phyloP scores from a whole-genome alignment of 1,140 invertebrate genomes.

The Parapsyche elsis region DNA sequence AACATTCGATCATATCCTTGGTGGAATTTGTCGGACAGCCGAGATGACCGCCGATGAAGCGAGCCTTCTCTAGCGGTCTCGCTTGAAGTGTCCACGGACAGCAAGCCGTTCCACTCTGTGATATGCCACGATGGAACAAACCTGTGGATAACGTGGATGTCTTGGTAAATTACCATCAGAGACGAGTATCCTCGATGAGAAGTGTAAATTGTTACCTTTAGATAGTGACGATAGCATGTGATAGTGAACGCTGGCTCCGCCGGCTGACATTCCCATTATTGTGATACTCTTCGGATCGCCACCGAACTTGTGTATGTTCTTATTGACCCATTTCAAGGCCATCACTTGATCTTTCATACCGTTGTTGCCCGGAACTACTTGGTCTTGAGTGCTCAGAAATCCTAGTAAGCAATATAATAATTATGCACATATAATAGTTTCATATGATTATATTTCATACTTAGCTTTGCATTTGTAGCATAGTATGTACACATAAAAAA shows the following conservation, averaged over 20 bases:
- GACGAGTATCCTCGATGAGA: too few species aligned
- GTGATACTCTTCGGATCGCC: constrained; percentile 71
- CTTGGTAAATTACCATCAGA: neutral
- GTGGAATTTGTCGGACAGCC: constrained; percentile 74
- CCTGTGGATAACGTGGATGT: constrained; percentile 60
- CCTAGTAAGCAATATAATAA: constrained; percentile 59
- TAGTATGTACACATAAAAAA: too few species aligned
- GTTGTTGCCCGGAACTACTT: constrained; percentile 70
- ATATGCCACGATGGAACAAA: constrained; percentile 77
- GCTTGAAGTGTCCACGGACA: constrained; percentile 77
- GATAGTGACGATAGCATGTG: constrained; percentile 72
- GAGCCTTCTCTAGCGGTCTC: constrained; percentile 75
- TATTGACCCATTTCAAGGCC: constrained; percentile 73
- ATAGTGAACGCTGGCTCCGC: constrained; percentile 71
- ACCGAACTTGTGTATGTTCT: constrained; percentile 70
- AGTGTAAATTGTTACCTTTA: constrained; percentile 60
- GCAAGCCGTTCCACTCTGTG: constrained; percentile 81
- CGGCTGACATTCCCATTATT: constrained; percentile 69
- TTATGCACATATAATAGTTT: too few species aligned
- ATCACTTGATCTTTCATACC: constrained; percentile 75
- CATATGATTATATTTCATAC: too few species aligned
- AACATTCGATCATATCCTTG: constrained; percentile 76
- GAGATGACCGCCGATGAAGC: constrained; percentile 72
- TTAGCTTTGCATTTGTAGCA: neutral
- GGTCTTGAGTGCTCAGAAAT: constrained; percentile 71